Conservation (phyloP, 2,797 vertebrate genomes). For the Lacerta bilineata region DNA sequence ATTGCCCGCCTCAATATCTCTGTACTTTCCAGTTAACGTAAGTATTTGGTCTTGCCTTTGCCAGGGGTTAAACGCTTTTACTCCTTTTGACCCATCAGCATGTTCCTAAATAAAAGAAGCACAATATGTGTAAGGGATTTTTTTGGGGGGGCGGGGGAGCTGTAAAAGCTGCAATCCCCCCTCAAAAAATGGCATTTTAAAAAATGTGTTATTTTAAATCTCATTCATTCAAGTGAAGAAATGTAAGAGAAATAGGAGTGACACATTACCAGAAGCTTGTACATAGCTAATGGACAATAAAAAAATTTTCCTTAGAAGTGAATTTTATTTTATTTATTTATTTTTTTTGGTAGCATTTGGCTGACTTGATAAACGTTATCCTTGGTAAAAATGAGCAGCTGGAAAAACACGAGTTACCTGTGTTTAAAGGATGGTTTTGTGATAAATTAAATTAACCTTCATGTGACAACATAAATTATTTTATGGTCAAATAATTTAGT, state of each 20-base stretch:
- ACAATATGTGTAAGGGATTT: not conserved
- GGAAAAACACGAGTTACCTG: not conserved
- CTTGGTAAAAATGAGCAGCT: not conserved
- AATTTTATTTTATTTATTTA: not conserved
- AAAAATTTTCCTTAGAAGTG: slow-evolving; percentile 1
- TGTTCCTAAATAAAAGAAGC: slow-evolving; percentile 35
- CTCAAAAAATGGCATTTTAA: slow-evolving; percentile 26
- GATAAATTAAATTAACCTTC: not conserved
- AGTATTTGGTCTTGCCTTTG: slow-evolving; percentile 76
- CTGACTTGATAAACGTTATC: not conserved
- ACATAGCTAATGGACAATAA: slow-evolving; percentile 22
- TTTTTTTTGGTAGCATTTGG: not conserved
- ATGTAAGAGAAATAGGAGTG: slow-evolving; percentile 20
- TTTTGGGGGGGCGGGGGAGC: not conserved
- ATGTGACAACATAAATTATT: slow-evolving; percentile 10
- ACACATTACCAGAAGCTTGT: slow-evolving; percentile 30
- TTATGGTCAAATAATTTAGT: slow-evolving; percentile 29
- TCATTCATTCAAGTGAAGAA: not conserved
- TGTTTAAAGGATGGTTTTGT: slow-evolving; percentile 20
- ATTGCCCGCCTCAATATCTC: slow-evolving; percentile 76
- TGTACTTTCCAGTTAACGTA: slow-evolving; percentile 82
- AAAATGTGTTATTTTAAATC: slow-evolving; percentile 6
- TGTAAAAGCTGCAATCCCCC: not conserved
- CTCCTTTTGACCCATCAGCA: slow-evolving; percentile 51
- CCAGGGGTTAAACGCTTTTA: slow-evolving; percentile 54